A percentile compares a stretch with the other conserved stretches of the same genome.
These are phyloP conservation scores for Pantherophis guttatus DNA, from an alignment of 2,113 vertebrate species.

Conservation along the genomic window DNA sequence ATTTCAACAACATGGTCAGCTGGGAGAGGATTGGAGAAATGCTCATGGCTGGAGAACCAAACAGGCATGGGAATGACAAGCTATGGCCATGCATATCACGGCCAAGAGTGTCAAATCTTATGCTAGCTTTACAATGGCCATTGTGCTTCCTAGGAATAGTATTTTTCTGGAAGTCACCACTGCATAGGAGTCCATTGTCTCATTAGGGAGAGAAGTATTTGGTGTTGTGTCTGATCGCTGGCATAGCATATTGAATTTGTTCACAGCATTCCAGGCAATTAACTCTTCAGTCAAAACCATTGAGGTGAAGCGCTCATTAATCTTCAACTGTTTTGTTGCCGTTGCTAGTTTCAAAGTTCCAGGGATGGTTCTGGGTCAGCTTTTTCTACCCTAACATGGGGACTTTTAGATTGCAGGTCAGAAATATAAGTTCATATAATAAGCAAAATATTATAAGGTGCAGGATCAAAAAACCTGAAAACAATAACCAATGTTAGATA, in stretches of 20 bases:
- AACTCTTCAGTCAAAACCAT: neutral
- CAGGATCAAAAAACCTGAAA: neutral
- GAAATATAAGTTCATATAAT: neutral
- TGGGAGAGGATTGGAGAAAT: neutral
- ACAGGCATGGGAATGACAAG: neutral
- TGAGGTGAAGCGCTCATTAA: neutral
- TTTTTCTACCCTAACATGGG: neutral
- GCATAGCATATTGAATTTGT: neutral
- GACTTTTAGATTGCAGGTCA: neutral
- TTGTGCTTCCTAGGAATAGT: neutral
- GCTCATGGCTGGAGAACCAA: neutral
- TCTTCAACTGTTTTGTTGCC: neutral
- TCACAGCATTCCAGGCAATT: neutral
- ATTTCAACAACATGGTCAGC: neutral
- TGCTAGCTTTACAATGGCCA: neutral
- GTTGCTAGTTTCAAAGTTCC: neutral
- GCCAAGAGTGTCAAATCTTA: neutral
- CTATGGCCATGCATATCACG: neutral
- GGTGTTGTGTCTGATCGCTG: neutral
- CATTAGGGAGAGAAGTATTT: neutral
- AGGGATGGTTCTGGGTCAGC: neutral
- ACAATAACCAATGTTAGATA: neutral
- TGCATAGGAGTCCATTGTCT: neutral
- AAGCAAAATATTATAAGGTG: neutral
- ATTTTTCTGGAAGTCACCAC: neutral